Conservation (phyloP, 2,113 vertebrate species). For the Microtus montanus region DNA sequence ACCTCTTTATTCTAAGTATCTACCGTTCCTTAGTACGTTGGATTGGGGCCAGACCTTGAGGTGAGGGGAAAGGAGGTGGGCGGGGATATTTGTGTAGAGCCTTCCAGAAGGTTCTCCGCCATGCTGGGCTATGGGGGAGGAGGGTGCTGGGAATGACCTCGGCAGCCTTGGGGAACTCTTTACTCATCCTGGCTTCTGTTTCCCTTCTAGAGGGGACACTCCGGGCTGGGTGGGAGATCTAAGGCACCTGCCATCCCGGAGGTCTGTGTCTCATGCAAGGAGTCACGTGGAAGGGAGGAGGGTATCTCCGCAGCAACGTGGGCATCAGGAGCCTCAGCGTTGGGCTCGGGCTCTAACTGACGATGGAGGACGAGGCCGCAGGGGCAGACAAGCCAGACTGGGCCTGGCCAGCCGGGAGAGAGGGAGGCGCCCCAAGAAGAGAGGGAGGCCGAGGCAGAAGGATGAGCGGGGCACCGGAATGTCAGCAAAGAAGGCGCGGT, state of each 20-base stretch:
- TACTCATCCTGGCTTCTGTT: neutral
- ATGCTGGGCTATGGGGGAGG: neutral
- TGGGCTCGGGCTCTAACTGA: neutral
- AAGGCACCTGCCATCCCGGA: neutral
- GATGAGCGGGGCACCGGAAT: constrained; percentile 88
- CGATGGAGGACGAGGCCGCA: constrained; percentile 55
- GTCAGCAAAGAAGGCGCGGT: constrained; percentile 89
- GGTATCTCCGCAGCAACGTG: constrained; percentile 40
- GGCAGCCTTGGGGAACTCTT: constrained; percentile 28
- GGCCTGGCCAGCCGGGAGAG: constrained; percentile 86
- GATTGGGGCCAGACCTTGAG: constrained; percentile 78
- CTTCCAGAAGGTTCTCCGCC: constrained; percentile 49
- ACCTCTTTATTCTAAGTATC: constrained; percentile 81
- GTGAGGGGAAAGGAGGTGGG: constrained; percentile 54
- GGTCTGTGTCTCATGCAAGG: neutral
- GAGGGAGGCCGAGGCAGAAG: constrained; percentile 89
- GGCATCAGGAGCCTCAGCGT: neutral
- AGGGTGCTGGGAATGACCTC: neutral
- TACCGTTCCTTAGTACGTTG: constrained; percentile 75
- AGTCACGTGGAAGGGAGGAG: neutral
- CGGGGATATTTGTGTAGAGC: constrained; percentile 60
- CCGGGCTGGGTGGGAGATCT: neutral
- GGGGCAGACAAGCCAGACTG: constrained; percentile 82
- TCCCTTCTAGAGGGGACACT: neutral
- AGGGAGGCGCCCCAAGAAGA: constrained; percentile 85